Percentiles rank a stretch among this genome's conserved stretches.
phyloP scores from a whole-genome alignment of 1,140 invertebrate genomes.

The Thaumetopoea pityocampa region DNA sequence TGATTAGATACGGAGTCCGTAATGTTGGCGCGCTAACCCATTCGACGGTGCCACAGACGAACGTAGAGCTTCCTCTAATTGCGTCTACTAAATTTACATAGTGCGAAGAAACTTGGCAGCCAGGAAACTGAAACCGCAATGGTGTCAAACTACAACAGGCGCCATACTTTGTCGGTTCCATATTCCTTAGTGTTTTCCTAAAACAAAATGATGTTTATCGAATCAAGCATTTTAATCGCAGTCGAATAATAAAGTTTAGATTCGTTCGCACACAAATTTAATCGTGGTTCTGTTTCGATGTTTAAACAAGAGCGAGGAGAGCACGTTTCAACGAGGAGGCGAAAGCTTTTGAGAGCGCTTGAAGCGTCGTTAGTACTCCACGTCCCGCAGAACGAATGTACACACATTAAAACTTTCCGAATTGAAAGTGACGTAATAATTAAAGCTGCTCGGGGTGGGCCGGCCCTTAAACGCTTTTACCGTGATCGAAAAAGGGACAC shows the following conservation, averaged over 20 bases:
- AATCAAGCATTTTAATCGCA: constrained; percentile 8
- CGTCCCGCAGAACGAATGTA: constrained; percentile 52
- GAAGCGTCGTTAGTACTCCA: constrained; percentile 47
- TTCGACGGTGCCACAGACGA: constrained; percentile 31
- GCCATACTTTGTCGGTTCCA: constrained; percentile 4
- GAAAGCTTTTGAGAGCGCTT: constrained; percentile 49
- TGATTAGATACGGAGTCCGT: constrained; percentile 26
- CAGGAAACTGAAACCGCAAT: constrained; percentile 29
- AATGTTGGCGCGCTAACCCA: constrained; percentile 29
- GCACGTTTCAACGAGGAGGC: constrained; percentile 40
- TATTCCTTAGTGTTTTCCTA: constrained; percentile 1
- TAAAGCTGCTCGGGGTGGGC: constrained; percentile 31
- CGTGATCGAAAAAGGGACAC: constrained; percentile 12
- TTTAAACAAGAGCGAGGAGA: constrained; percentile 60
- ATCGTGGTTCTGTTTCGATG: constrained; percentile 45
- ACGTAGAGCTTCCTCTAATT: constrained; percentile 45
- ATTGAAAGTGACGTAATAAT: constrained; percentile 55
- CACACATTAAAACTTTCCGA: constrained; percentile 68
- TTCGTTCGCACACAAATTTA: constrained; percentile 35
- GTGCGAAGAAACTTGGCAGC: constrained; percentile 42
- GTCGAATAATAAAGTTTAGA: constrained; percentile 1
- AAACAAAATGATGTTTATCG: constrained; percentile 9
- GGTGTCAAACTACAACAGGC: constrained; percentile 21
- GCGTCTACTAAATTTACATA: constrained; percentile 44
- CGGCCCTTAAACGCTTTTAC: constrained; percentile 21